These are phyloP conservation scores for Pagrus major DNA, from an alignment of 2,113 vertebrate genomes.

Conservation along the genomic window DNA sequence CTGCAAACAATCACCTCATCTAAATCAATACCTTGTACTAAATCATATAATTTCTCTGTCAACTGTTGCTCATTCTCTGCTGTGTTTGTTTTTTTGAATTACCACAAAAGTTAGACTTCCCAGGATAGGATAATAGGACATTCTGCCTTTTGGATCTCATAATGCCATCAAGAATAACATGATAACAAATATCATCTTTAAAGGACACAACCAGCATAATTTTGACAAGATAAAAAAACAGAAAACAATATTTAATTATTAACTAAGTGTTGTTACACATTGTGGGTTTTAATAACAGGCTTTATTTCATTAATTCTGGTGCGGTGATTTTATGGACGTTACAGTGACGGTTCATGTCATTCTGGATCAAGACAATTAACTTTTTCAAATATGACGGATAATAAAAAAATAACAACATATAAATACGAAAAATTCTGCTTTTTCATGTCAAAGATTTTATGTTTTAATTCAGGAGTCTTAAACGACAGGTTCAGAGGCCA, in stretches of 20 bases:
- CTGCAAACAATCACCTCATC: neutral
- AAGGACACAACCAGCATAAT: neutral
- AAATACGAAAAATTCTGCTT: neutral
- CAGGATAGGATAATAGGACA: neutral
- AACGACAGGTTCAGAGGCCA: neutral
- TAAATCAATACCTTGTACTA: neutral
- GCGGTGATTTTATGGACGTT: neutral
- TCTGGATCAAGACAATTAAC: neutral
- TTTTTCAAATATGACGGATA: neutral
- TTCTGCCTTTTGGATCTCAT: neutral
- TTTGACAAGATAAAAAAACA: conserved; percentile 3
- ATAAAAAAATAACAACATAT: neutral
- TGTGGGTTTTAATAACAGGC: neutral
- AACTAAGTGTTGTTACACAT: neutral
- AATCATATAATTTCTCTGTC: neutral
- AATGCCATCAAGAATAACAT: neutral
- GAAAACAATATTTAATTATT: neutral
- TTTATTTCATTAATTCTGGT: neutral
- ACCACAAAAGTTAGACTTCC: conserved; percentile 8
- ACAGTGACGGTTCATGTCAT: neutral
- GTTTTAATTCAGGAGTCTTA: neutral
- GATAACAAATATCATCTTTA: neutral
- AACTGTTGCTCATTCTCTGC: neutral
- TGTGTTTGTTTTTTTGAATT: neutral
- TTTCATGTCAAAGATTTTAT: too few species aligned